These are phyloP conservation scores for Cantharis rufa DNA, from an alignment of 2,888 invertebrate species.

Conservation along the genomic window DNA sequence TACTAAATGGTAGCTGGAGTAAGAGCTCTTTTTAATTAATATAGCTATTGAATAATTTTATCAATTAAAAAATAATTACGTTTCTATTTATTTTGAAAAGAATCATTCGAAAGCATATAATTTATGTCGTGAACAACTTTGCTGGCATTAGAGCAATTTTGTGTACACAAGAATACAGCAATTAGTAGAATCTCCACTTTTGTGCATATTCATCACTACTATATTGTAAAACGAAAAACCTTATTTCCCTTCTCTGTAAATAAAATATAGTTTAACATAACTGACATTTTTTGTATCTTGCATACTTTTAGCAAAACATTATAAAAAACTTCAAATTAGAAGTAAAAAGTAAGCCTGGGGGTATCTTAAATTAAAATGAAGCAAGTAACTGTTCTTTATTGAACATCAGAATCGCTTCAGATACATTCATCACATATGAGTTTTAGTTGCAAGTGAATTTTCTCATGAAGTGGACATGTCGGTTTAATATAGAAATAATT, in stretches of 20 bases:
- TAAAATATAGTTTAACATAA: background rate
- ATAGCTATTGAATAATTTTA: background rate
- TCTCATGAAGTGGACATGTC: background rate
- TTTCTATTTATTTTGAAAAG: background rate
- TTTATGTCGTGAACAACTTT: background rate
- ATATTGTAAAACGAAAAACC: background rate
- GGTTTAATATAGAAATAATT: background rate
- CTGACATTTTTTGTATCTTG: background rate
- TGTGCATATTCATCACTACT: background rate
- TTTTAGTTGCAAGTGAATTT: background rate
- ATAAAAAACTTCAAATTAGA: background rate
- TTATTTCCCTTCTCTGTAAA: background rate
- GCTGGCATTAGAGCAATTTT: background rate
- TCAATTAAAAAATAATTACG: background rate
- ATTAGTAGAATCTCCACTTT: background rate
- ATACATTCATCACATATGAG: background rate
- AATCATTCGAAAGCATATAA: background rate
- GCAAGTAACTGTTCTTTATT: constrained; percentile 24
- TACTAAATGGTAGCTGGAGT: too few relatives aligned
- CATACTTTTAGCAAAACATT: background rate
- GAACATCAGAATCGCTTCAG: background rate
- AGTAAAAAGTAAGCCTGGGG: constrained; percentile 9
- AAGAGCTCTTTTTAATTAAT: too few relatives aligned
- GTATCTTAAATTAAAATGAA: constrained; percentile 16
- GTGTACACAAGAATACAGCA: background rate